phyloP scores from a whole-genome alignment of 2,797 vertebrate species.

The Falco novaeseelandiae region DNA sequence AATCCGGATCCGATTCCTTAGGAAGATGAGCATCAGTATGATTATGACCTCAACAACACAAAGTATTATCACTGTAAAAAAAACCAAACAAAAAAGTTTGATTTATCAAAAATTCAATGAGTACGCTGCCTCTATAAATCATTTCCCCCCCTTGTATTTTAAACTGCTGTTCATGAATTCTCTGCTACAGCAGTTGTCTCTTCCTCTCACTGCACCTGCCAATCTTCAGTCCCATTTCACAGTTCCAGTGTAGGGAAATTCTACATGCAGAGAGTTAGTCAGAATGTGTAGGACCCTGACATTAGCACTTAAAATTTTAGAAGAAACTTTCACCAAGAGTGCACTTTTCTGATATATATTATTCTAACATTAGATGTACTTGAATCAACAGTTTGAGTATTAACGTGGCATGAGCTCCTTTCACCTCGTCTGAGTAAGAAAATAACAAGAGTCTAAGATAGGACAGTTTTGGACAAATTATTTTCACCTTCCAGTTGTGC shows the following conservation, averaged over 20 bases:
- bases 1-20: constrained; percentile 88
- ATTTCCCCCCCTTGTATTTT: neutral
- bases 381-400: neutral
- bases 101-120: neutral
- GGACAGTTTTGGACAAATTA: neutral
- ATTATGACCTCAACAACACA: constrained; percentile 83
- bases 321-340: neutral
- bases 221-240: neutral
- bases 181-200: neutral
- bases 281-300: neutral
- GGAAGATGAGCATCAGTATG: constrained; percentile 89
- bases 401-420: neutral
- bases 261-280: neutral
- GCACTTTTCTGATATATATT: neutral
- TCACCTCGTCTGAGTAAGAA: neutral
- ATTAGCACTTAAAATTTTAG: neutral
- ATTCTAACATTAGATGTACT: neutral
- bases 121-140: neutral
- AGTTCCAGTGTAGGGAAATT: neutral
- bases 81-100: neutral
- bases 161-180: neutral
- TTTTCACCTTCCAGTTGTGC: neutral
- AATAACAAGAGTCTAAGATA: neutral
- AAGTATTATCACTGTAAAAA: constrained; percentile 88
- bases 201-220: neutral